Evolutionary conservation across 2,888 invertebrate species (phyloP).

Genomic region (Syritta pipiens): DNA sequence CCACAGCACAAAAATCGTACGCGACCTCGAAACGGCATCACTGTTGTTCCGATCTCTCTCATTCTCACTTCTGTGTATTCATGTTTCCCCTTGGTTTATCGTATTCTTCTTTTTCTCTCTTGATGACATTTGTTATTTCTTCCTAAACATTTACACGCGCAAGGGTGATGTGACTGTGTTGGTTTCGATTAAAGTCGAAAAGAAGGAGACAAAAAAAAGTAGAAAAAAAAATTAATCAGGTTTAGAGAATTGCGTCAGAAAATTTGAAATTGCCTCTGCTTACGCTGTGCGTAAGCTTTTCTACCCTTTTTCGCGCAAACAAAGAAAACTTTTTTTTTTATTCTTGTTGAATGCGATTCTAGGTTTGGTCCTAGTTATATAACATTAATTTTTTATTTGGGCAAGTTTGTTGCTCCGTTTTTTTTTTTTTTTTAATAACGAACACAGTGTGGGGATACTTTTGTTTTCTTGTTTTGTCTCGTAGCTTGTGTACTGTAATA

Average conservation of each 20-base stretch:
- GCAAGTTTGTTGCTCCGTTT: slow-evolving; percentile 47
- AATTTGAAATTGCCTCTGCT: slow-evolving; percentile 70
- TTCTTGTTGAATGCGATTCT: slow-evolving; percentile 4
- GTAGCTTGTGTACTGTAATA: slow-evolving; percentile 34
- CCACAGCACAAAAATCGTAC: too few relatives aligned
- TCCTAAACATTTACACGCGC: slow-evolving; percentile 14
- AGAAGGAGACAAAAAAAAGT: not conserved
- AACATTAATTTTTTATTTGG: slow-evolving; percentile 30
- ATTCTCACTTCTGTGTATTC: slow-evolving; percentile 21
- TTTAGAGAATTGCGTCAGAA: slow-evolving; percentile 75
- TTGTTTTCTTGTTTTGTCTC: slow-evolving; percentile 5
- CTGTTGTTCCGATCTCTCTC: slow-evolving; percentile 20
- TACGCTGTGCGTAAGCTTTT: slow-evolving; percentile 45
- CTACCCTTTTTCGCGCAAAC: slow-evolving; percentile 26
- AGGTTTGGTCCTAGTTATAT: slow-evolving; percentile 29
- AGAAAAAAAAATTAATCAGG: slow-evolving; percentile 54
- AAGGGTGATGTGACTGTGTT: not conserved
- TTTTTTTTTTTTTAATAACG: not conserved
- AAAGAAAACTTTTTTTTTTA: slow-evolving; percentile 32
- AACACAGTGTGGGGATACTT: not conserved
- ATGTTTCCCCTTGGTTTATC: slow-evolving; percentile 1
- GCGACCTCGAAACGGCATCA: slow-evolving; percentile 25
- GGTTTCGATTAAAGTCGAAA: slow-evolving; percentile 19
- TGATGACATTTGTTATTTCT: slow-evolving; percentile 8
- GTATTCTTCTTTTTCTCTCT: not conserved